These are phyloP conservation scores for Dendrocincla tyrannina DNA, from an alignment of 2,797 vertebrate species.

Conservation along the genomic window DNA sequence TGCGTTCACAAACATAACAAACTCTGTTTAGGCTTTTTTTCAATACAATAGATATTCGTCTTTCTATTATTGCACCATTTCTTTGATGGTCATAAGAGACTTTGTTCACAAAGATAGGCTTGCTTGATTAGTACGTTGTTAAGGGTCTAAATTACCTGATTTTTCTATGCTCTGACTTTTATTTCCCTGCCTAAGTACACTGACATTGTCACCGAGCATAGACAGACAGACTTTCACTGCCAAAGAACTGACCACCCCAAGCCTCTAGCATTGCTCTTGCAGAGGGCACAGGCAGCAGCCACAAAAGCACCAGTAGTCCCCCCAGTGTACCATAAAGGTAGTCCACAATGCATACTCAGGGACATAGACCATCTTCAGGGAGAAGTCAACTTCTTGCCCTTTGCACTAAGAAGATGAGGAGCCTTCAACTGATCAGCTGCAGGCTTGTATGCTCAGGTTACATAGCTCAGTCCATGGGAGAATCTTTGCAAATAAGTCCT, in stretches of 20 bases:
- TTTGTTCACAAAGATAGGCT: neutral
- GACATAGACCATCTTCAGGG: neutral
- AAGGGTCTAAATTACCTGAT: neutral
- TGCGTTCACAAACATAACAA: neutral
- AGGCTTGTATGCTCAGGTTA: rapidly evolving
- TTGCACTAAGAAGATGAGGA: neutral
- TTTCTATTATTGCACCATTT: neutral
- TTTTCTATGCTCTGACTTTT: neutral
- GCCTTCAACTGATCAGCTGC: neutral
- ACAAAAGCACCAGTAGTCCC: neutral
- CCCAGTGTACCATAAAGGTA: rapidly evolving
- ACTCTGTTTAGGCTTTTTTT: neutral
- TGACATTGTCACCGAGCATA: neutral
- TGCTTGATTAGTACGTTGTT: neutral
- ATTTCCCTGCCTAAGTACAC: neutral
- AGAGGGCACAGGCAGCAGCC: neutral
- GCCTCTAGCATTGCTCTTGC: neutral
- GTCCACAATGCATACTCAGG: too few relatives aligned
- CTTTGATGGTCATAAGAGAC: neutral
- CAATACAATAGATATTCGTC: neutral
- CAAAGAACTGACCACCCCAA: neutral
- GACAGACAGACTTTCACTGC: neutral
- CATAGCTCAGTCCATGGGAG: neutral
- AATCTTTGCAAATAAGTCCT: neutral
- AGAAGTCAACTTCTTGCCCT: neutral